Evolutionary conservation across 1,140 invertebrate genomes (phyloP).

Genomic region (Schlechtendalia chinensis): DNA sequence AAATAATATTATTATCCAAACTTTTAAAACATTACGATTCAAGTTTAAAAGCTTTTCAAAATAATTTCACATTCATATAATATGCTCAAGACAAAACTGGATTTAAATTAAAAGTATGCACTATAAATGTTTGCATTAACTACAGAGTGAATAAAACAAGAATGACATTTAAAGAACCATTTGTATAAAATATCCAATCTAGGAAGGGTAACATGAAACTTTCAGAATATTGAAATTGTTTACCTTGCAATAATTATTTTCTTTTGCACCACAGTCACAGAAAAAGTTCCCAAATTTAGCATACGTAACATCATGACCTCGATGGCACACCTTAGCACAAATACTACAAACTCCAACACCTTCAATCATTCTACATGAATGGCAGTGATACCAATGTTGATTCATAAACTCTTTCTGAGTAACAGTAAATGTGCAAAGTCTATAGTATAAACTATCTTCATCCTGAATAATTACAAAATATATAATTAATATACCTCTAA

Average conservation of each 20-base stretch:
- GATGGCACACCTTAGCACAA: constrained; percentile 94
- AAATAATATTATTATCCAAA: too few relatives aligned
- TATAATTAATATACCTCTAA: background rate
- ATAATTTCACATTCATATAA: too few relatives aligned
- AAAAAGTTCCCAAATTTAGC: constrained; percentile 98
- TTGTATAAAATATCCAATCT: too few relatives aligned
- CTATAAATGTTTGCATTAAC: too few relatives aligned
- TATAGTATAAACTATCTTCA: constrained; percentile 90
- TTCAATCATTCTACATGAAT: constrained; percentile 97
- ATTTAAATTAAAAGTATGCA: too few relatives aligned
- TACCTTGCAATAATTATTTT: constrained; percentile 71
- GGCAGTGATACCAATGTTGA: constrained; percentile 97
- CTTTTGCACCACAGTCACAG: constrained; percentile 97
- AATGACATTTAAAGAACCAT: too few relatives aligned
- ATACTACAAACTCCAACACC: constrained; percentile 96
- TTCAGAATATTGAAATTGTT: too few relatives aligned
- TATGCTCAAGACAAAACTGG: too few relatives aligned
- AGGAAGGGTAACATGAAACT: too few relatives aligned
- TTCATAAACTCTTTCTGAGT: constrained; percentile 99
- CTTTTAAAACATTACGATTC: too few relatives aligned
- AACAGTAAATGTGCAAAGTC: constrained; percentile 93
- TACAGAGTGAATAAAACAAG: too few relatives aligned
- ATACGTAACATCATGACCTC: constrained; percentile 94
- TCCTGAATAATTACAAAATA: constrained; percentile 61
- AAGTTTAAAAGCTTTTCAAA: too few relatives aligned